Conservation (phyloP, 2,113 vertebrate species). For the Myotis lucifugus region DNA sequence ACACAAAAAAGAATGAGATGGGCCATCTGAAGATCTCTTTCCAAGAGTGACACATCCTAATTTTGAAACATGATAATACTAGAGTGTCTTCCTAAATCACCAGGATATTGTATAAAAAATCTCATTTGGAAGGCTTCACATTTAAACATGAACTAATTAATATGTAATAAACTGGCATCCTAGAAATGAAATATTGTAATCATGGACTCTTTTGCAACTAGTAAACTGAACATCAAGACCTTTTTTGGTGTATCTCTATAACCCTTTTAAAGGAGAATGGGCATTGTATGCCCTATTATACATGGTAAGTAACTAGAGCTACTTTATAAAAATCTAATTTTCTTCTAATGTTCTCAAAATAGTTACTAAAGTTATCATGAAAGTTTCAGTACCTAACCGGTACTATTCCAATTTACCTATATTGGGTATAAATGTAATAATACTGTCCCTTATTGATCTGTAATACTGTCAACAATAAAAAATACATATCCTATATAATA, state of each 20-base stretch:
- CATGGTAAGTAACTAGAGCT: slow-evolving; percentile 7
- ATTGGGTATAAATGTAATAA: not conserved
- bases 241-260: slow-evolving; percentile 1
- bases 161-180: not conserved
- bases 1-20: slow-evolving; percentile 18
- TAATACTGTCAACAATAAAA: not conserved
- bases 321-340: slow-evolving; percentile 11
- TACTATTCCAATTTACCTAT: not conserved
- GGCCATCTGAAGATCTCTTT: slow-evolving; percentile 20
- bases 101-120: slow-evolving; percentile 30
- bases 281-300: not conserved
- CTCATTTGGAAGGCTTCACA: slow-evolving; percentile 27
- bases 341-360: slow-evolving; percentile 10
- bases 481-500: too few species aligned
- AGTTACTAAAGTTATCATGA: not conserved
- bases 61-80: not conserved
- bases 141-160: slow-evolving; percentile 17
- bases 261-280: not conserved
- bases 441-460: not conserved
- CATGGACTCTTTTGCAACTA: not conserved
- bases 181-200: not conserved
- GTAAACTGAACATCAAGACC: not conserved
- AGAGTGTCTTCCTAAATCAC: slow-evolving; percentile 27
- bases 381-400: slow-evolving; percentile 15
- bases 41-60: not conserved